Conservation (phyloP, 1,140 invertebrate genomes). For the Phymorhynchus buccinoides region DNA sequence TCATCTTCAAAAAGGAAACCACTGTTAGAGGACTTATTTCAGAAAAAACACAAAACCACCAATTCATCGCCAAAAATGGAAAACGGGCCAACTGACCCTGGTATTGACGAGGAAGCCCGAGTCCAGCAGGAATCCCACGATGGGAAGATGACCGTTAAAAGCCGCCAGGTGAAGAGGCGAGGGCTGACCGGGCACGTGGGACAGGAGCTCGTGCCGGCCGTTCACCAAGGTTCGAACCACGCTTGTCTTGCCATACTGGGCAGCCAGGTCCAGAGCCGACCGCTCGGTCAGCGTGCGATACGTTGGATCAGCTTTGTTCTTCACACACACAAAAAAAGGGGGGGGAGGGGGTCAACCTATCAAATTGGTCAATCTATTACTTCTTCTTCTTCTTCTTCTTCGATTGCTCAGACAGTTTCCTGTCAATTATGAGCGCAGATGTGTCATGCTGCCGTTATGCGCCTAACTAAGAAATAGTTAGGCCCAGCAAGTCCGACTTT, state of each 20-base stretch:
- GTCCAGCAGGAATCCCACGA: slow-evolving; percentile 86
- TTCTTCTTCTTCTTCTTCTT: too few relatives aligned
- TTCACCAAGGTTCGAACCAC: slow-evolving; percentile 88
- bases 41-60: background rate
- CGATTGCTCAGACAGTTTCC: too few relatives aligned
- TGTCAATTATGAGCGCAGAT: too few relatives aligned
- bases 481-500: too few relatives aligned
- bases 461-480: too few relatives aligned
- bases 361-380: too few relatives aligned
- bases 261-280: slow-evolving; percentile 93
- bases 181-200: slow-evolving; percentile 79
- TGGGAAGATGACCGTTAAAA: slow-evolving; percentile 91
- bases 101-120: slow-evolving; percentile 91
- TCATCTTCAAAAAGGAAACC: too few relatives aligned
- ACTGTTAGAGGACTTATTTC: too few relatives aligned
- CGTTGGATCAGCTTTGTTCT: slow-evolving; percentile 90
- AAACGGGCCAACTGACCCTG: slow-evolving; percentile 54
- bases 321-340: too few relatives aligned
- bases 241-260: slow-evolving; percentile 86
- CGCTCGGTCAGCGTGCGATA: slow-evolving; percentile 91
- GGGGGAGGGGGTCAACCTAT: too few relatives aligned
- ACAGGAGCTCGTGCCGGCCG: slow-evolving; percentile 58
- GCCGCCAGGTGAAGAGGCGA: slow-evolving; percentile 95
- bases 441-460: too few relatives aligned
- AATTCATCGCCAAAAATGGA: background rate